These are phyloP conservation scores for Lissocephala sabroskyi DNA, from an alignment of 2,888 invertebrate species.

Conservation along the genomic window DNA sequence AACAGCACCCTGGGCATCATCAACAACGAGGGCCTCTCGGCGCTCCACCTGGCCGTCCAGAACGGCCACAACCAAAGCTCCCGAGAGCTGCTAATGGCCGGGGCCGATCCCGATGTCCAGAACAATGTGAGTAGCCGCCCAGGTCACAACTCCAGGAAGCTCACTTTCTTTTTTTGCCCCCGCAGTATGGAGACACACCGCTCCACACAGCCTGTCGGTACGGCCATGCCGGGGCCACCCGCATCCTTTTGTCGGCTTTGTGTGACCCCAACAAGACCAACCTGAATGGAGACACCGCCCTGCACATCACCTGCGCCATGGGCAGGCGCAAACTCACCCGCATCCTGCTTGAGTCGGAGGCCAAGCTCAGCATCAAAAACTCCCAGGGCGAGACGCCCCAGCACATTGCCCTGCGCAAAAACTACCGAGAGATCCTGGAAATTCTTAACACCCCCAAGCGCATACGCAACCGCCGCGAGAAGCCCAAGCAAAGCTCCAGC, in stretches of 20 bases:
- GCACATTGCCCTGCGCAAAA: slow-evolving; percentile 92
- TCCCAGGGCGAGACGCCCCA: slow-evolving; percentile 84
- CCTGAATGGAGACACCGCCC: slow-evolving; percentile 95
- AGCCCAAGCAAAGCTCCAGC: slow-evolving; percentile 36
- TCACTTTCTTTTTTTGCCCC: too few species aligned
- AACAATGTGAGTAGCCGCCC: slow-evolving; percentile 88
- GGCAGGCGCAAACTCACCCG: slow-evolving; percentile 91
- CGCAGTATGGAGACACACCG: slow-evolving; percentile 97
- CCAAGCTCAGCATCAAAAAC: slow-evolving; percentile 77
- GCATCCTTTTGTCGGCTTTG: slow-evolving; percentile 92
- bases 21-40: slow-evolving; percentile 91
- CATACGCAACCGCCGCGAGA: slow-evolving; percentile 49
- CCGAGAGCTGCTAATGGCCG: slow-evolving; percentile 88
- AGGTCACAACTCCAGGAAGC: too few species aligned
- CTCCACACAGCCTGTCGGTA: slow-evolving; percentile 95
- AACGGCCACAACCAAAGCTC: slow-evolving; percentile 97
- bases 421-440: slow-evolving; percentile 85
- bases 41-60: slow-evolving; percentile 96
- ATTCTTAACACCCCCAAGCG: slow-evolving; percentile 77
- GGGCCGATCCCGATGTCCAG: slow-evolving; percentile 89
- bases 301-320: slow-evolving; percentile 96
- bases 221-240: slow-evolving; percentile 95
- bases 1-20: slow-evolving; percentile 78
- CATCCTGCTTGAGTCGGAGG: slow-evolving; percentile 90
- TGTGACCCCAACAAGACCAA: slow-evolving; percentile 91